Evolutionary conservation across 2,888 invertebrate genomes (phyloP).

Genomic region (Folsomia manolachei): DNA sequence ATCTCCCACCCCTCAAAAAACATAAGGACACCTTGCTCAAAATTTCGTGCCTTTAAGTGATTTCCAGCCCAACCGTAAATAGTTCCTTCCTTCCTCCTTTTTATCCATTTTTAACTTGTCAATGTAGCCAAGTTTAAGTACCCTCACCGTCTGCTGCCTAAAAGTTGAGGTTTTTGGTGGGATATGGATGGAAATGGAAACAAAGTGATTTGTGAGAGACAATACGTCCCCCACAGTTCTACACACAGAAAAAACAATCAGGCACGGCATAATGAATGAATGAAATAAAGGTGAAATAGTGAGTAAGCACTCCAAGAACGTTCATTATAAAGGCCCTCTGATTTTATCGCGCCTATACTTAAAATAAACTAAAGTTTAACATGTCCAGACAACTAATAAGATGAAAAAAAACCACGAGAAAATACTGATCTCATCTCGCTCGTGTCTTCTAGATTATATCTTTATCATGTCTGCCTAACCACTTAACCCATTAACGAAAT

Average conservation of each 20-base stretch:
- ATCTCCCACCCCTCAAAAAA: not conserved
- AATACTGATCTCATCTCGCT: not conserved
- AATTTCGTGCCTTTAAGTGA: conserved; percentile 14
- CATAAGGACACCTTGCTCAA: conserved; percentile 3
- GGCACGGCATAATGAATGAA: not conserved
- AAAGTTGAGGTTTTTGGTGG: not conserved
- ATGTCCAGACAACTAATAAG: not conserved
- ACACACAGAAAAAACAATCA: not conserved
- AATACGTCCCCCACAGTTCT: not conserved
- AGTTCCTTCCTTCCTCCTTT: conserved; percentile 3
- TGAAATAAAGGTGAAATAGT: not conserved
- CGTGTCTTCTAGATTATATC: not conserved
- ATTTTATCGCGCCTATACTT: not conserved
- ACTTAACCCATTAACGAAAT: not conserved
- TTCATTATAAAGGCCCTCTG: not conserved
- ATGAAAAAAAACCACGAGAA: not conserved
- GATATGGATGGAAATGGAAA: too few relatives aligned
- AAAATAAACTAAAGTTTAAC: not conserved
- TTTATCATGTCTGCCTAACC: not conserved
- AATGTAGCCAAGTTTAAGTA: not conserved
- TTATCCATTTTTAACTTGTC: conserved; percentile 1
- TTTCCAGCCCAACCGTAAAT: not conserved
- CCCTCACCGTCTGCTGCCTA: not conserved
- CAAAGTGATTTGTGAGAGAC: not conserved
- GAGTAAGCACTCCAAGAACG: not conserved